These are phyloP conservation scores for Cylas formicarius DNA, from an alignment of 1,140 invertebrate species.

Conservation along the genomic window DNA sequence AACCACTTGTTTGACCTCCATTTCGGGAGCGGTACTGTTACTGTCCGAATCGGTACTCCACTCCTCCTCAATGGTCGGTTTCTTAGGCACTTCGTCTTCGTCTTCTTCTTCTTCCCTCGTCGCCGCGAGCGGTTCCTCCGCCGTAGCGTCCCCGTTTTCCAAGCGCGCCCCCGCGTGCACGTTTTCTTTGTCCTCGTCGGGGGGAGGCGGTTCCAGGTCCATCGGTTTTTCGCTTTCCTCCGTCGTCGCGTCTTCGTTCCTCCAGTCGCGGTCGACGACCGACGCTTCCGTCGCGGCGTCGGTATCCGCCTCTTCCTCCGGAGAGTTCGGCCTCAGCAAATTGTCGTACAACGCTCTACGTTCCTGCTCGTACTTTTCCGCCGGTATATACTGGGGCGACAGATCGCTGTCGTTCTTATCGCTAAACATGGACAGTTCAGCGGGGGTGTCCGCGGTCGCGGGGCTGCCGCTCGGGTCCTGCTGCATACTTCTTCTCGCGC, in stretches of 20 bases:
- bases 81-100: slow-evolving; percentile 30
- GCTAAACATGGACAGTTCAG: slow-evolving; percentile 35
- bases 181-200: neutral
- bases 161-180: no score
- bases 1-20: slow-evolving; percentile 20
- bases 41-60: slow-evolving; percentile 32
- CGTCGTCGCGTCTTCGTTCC: slow-evolving; percentile 5
- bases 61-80: slow-evolving; percentile 26
- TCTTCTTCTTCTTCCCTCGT: slow-evolving; percentile 34
- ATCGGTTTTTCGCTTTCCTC: neutral
- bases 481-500: slow-evolving; percentile 38
- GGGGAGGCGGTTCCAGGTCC: neutral
- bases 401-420: slow-evolving; percentile 28
- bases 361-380: slow-evolving; percentile 41
- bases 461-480: slow-evolving; percentile 38
- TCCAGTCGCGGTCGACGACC: neutral
- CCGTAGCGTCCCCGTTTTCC: no score
- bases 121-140: slow-evolving; percentile 36
- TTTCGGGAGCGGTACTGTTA: slow-evolving; percentile 30
- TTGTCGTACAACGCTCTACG: slow-evolving; percentile 39
- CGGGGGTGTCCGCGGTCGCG: slow-evolving; percentile 35
- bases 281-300: neutral
- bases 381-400: slow-evolving; percentile 41
- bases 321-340: slow-evolving; percentile 33
- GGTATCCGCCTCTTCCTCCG: slow-evolving; percentile 14